A percentile compares a stretch with the other conserved stretches of the same genome.
Evolutionary conservation across 1,140 invertebrate species (phyloP).

Genomic region (Euglossa dilemma): DNA sequence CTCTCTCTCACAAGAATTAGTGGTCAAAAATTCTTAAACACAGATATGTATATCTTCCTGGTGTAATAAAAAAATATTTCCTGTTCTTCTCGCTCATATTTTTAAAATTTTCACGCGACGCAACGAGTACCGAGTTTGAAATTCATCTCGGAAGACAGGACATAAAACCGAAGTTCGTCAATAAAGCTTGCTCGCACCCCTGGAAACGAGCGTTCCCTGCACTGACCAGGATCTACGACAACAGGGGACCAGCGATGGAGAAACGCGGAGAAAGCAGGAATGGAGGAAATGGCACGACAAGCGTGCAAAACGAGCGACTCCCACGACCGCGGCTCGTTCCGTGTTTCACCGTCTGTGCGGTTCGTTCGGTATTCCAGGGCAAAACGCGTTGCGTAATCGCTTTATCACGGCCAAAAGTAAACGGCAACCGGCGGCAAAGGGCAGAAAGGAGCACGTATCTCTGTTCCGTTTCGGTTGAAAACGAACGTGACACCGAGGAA

Average conservation of each 20-base stretch:
- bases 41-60: too few relatives aligned
- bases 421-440: not conserved
- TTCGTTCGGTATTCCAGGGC: not conserved
- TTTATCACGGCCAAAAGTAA: slow-evolving; percentile 26
- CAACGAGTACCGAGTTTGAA: too few relatives aligned
- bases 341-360: not conserved
- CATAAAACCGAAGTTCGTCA: not conserved
- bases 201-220: not conserved
- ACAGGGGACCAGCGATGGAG: not conserved
- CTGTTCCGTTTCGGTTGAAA: not conserved
- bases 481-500: not conserved
- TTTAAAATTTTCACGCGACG: too few relatives aligned
- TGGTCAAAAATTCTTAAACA: too few relatives aligned
- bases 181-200: not conserved
- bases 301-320: slow-evolving; percentile 10
- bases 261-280: not conserved
- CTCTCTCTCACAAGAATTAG: too few relatives aligned
- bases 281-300: slow-evolving; percentile 3
- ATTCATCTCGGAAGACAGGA: too few relatives aligned
- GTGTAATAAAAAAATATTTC: too few relatives aligned
- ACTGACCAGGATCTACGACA: not conserved
- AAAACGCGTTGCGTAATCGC: slow-evolving; percentile 21
- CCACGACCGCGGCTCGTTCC: slow-evolving; percentile 7
- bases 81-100: too few relatives aligned
- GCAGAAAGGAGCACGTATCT: not conserved